Conservation (phyloP, 2,113 vertebrate species). For the Lepisosteus oculatus region DNA sequence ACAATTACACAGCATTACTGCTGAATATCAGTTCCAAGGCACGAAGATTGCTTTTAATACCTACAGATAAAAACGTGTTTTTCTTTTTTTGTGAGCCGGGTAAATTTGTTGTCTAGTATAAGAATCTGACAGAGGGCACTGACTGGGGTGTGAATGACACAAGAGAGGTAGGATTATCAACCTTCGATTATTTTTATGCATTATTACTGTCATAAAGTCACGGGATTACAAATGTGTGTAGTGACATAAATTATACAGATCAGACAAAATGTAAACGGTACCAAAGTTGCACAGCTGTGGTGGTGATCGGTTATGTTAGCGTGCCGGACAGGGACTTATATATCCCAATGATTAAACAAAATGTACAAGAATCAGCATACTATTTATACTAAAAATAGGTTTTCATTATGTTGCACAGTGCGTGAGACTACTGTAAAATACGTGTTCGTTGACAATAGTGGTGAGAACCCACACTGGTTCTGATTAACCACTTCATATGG, state of each 20-base stretch:
- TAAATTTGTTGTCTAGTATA: conserved; percentile 17
- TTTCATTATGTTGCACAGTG: no score
- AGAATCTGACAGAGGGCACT: conserved; percentile 12
- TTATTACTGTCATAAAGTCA: not conserved
- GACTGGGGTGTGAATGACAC: conserved; percentile 41
- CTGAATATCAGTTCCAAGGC: not conserved
- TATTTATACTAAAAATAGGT: no score
- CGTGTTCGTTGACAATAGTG: no score
- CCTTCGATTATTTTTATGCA: conserved; percentile 37
- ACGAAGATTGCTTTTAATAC: not conserved
- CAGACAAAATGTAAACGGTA: not conserved
- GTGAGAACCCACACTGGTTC: no score
- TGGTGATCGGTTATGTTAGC: conserved; percentile 15
- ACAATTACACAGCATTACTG: conserved; percentile 4
- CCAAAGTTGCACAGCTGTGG: not conserved
- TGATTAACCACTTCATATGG: no score
- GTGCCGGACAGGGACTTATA: conserved; percentile 13
- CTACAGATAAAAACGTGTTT: not conserved
- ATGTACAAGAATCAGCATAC: no score
- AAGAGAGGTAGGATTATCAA: conserved; percentile 23
- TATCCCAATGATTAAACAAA: not conserved
- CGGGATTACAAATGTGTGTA: not conserved
- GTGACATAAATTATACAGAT: not conserved
- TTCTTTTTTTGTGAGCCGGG: not conserved
- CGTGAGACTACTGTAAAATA: no score